Evolutionary conservation across 2,888 invertebrate species (phyloP).

Genomic region (Ormyrus thymus): DNA sequence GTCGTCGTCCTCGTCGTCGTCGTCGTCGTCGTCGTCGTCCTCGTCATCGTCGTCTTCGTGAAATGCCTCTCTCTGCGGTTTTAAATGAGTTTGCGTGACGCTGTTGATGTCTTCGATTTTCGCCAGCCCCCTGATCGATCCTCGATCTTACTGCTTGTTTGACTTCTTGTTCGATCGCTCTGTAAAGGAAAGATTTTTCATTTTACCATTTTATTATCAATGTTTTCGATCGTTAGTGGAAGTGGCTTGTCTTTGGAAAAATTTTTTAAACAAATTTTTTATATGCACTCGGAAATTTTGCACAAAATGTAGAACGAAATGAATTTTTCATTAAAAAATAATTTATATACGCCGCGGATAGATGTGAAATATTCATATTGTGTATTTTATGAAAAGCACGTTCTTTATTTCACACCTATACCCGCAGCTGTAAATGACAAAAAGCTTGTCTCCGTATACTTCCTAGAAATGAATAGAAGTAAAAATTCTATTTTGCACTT

Average conservation of each 20-base stretch:
- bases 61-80: constrained; percentile 39
- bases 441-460: too few species aligned
- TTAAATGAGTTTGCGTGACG: constrained; percentile 30
- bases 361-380: too few species aligned
- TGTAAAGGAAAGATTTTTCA: constrained; percentile 59
- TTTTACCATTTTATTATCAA: background rate
- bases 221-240: background rate
- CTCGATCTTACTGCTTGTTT: constrained; percentile 65
- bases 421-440: too few species aligned
- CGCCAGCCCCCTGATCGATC: constrained; percentile 27
- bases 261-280: background rate
- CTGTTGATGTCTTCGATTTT: constrained; percentile 41
- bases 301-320: too few species aligned
- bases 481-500: too few species aligned
- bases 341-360: too few species aligned
- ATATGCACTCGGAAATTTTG: too few species aligned
- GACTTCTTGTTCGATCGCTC: constrained; percentile 73
- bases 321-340: too few species aligned
- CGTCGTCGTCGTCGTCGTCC: constrained; percentile 9
- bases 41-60: background rate
- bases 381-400: too few species aligned
- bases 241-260: background rate
- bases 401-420: too few species aligned
- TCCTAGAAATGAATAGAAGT: too few species aligned
- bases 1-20: constrained; percentile 12